Evolutionary conservation across 2,888 invertebrate species (phyloP).

Genomic region (Macaria notata): DNA sequence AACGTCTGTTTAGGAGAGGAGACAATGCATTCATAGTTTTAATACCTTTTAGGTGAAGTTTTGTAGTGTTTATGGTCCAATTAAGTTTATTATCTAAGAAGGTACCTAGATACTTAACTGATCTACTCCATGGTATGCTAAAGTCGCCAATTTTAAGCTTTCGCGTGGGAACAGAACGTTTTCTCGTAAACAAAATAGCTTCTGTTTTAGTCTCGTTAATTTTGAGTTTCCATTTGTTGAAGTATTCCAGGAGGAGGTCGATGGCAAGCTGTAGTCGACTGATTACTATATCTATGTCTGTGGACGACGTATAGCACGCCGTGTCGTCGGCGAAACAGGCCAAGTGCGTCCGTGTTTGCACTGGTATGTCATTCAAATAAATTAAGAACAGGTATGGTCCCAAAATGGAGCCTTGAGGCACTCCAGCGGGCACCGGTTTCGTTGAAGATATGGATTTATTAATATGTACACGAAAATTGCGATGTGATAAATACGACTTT

Average conservation of each 20-base stretch:
- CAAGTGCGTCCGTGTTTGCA: neutral
- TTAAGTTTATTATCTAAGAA: no score
- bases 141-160: neutral
- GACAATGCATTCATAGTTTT: constrained; percentile 3
- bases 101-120: no score
- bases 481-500: no score
- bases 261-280: neutral
- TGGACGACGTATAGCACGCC: neutral
- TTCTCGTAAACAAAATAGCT: constrained; percentile 16
- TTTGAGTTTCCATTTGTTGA: neutral
- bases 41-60: constrained; percentile 1
- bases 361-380: constrained; percentile 6
- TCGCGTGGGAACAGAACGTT: neutral
- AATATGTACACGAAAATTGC: neutral
- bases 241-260: neutral
- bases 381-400: neutral
- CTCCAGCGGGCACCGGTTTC: neutral
- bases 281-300: neutral
- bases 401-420: neutral
- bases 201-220: neutral
- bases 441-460: neutral
- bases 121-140: no score
- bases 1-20: neutral
- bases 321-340: constrained; percentile 14
- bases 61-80: neutral